Evolutionary conservation across 1,140 invertebrate species (phyloP), one percentile per base, ranked within the genome.

Genomic region (Neoseiulus cucumeris): DNA sequence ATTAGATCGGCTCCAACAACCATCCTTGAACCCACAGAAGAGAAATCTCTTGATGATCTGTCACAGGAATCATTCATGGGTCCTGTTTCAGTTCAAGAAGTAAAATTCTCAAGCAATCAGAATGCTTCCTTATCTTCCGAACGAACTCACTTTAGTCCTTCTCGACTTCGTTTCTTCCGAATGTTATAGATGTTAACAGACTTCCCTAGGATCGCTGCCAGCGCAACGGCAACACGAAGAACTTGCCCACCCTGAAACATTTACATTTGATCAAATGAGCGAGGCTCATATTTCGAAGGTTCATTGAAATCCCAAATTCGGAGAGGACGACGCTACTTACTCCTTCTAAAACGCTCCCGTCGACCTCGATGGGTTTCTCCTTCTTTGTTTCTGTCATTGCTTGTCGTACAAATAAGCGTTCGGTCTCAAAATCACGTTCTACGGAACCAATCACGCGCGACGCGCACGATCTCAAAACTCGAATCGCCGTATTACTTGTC

Each of bases 221-320:
- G 75, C 25, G 84, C 81, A 5, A 88, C 72, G 1, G 87, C 82
- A 72, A 87, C 84, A 66, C 90, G 80, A 25, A 93, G 77, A 68
- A 91, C 87, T 79, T 94, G 90, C 1, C 91, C 90, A 65, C 90
- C 90, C 86, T 89, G 72, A 51, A 72, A 75, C 74, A 67, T 70
- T 67, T 69, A 68, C 68, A n/a, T n/a, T n/a, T n/a, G n/a, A n/a
- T n/a, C 33, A 39, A 39, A 39, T 39, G 4, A 9, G 33, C n/a
- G n/a, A n/a, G n/a, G n/a, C n/a, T n/a, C n/a, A 6, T 4, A 39
- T 6, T 39, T 39, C 4, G 9, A 9, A 39, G 4, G 4, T 39
- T 9, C 33, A 39, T 39, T 39, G 9, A 39, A 39, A 39, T 39
- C 9, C 33, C 33, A 39, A 39, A 39, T 4, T 4, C 4, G 33